Evolutionary conservation across 1,140 invertebrate genomes (phyloP), one percentile per base, ranked within the genome.

Genomic region (Solen grandis): DNA sequence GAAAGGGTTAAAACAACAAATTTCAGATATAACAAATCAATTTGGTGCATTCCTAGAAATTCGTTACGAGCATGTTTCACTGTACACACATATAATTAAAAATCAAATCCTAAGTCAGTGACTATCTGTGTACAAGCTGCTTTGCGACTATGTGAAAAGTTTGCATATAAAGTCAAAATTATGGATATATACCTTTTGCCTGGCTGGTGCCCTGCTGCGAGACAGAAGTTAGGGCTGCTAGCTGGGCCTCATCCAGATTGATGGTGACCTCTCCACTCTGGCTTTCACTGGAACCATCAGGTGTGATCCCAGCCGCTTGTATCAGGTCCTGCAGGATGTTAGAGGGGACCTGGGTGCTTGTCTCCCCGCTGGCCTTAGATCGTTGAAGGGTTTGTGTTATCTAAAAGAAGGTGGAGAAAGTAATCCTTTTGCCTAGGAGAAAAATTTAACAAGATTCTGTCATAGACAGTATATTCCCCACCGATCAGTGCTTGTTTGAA

Each of bases 321-420:
- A 91, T 91, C 22, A 91, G 63, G 69, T 91, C 90, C 36, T 88
- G 88, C 25, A 91, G 76, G 33, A 91, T 79, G 29, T 86, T 88
- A 74, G 63, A 91, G 60, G 33, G 86, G 84, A 27, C 84, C 82
- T 3, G 75, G 82, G 52, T 86, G 81, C 2, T 77, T 75, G 25
- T 85, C 84, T 62, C 75, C 54, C 14, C 55, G 46, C n/a, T 89
- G 85, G n/a, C 75, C 33, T 55, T 83, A 66, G 62, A 60, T 69
- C 81, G 79, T 66, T 88, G 81, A 8, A 86, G 57, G 14, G 78
- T 81, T 27, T 74, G 70, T 33, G 60, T 74, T 27, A 74, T 73
- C 82, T 84, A 50, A n/a, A 22, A 75, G 19, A 33, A 35, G 16
- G 35, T 68, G 33, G 22, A 8, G 41, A 41, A 27, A 35, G 13